Base-by-base conservation (phyloP, 2,888 invertebrate genomes). In the Hirtodrosophila histrioides region DNA sequence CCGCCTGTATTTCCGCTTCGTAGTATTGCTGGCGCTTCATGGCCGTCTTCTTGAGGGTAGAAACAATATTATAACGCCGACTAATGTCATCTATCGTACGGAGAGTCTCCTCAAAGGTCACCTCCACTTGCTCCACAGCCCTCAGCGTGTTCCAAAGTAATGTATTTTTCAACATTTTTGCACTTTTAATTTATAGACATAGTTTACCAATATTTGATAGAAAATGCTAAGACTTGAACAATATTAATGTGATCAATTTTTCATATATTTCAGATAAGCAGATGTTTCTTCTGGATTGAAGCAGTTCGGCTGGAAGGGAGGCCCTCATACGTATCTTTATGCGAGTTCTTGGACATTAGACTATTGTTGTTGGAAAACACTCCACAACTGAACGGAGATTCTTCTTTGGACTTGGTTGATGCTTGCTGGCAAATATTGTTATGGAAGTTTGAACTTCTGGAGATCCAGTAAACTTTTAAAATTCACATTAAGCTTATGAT, bases 1-100 rank as follows among this genome's bases (percentile, higher is more conserved):
- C 82, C 0, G 70, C 80, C n/a, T 75, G 56, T 27, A 83, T 83
- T 24, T 83, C 80, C 2, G 63, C 49, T 12, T 83, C 88, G 8
- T 62, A 86, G 9, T 43, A 23, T 3, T 39, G 44, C 4, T 63
- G 48, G 2, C 48, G 66, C n/a, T 31, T 46, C 0, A 40, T 39
- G 4, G 57, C 48, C 3, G 12, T 29, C 1, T 23, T 57, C 12
- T 56, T 78, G 0, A 65, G 41, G 5, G 7, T 3, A 1, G 76
- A 51, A 0, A 70, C 35, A n/a, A 39, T 12, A 9, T 39, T 29
- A 41, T 86, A 76, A 1, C 88, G 83, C 9, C 36, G 40, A 24
- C 49, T 54, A 0, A 83, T 78, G 4, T 66, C 31, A 3, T 56
- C 39, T 5, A 83, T 78, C 0, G 46, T 61, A 0, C 43, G 46